Conservation (phyloP, 2,888 invertebrate genomes). For the Tetanocera ferruginea region DNA sequence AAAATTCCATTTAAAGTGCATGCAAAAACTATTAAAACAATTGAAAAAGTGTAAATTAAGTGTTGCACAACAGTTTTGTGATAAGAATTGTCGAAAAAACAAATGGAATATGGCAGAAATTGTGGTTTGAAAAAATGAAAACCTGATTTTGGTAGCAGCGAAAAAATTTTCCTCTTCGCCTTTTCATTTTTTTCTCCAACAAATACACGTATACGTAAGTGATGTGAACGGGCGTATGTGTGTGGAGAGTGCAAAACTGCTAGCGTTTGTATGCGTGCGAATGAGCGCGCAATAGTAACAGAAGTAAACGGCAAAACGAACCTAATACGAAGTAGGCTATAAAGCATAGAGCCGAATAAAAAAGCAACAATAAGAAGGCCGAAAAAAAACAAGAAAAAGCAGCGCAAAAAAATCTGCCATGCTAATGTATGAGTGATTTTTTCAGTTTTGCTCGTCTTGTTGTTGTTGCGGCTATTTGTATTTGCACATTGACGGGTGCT, state of each 20-base stretch:
- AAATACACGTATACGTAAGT: conserved; percentile 54
- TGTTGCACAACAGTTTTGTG: conserved; percentile 30
- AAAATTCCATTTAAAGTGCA: conserved; percentile 53
- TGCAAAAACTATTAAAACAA: conserved; percentile 53
- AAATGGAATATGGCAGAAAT: conserved; percentile 45
- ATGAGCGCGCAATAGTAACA: conserved; percentile 1
- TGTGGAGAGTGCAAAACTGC: conserved; percentile 21
- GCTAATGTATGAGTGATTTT: conserved; percentile 28
- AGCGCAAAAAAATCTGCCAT: conserved; percentile 25
- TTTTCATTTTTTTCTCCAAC: conserved; percentile 46
- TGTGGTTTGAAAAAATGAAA: conserved; percentile 54
- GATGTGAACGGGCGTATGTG: conserved; percentile 41
- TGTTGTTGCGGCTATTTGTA: conserved; percentile 19
- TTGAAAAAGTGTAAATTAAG: conserved; percentile 51
- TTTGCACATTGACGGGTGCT: conserved; percentile 6
- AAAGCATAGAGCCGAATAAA: conserved; percentile 11
- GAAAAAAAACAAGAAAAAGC: conserved; percentile 23
- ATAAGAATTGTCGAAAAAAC: conserved; percentile 42
- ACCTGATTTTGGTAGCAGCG: conserved; percentile 57
- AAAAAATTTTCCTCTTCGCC: conserved; percentile 58
- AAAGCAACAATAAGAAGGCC: not conserved
- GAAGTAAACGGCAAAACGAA: conserved; percentile 7
- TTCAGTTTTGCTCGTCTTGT: not conserved
- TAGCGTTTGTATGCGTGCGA: conserved; percentile 37
- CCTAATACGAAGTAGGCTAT: conserved; percentile 29